Evolutionary conservation across 2,888 invertebrate species (phyloP).

Genomic region (Agrilus biguttatus): DNA sequence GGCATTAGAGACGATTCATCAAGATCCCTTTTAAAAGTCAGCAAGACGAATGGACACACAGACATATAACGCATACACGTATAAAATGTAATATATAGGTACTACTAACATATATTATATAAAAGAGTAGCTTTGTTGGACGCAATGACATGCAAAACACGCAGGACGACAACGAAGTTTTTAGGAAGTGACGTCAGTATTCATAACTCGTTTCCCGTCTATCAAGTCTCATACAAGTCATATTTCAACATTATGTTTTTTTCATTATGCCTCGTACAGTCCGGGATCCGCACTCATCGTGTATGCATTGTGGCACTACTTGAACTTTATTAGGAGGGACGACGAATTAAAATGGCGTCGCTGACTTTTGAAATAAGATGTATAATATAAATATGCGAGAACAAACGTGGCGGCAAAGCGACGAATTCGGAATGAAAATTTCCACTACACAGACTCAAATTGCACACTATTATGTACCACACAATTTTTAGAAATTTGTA

Average conservation of each 20-base stretch:
- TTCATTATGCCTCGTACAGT: slow-evolving; percentile 14
- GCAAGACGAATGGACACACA: too few relatives aligned
- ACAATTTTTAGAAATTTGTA: too few relatives aligned
- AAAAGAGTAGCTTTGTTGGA: too few relatives aligned
- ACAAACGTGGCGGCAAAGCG: slow-evolving; percentile 5
- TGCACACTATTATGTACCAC: too few relatives aligned
- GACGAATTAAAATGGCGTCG: slow-evolving; percentile 21
- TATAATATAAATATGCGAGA: slow-evolving; percentile 9
- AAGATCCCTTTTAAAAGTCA: too few relatives aligned
- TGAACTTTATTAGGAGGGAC: slow-evolving; percentile 22
- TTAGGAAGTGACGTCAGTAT: slow-evolving; percentile 12
- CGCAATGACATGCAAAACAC: slow-evolving; percentile 13
- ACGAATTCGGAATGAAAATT: too few relatives aligned
- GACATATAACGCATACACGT: too few relatives aligned
- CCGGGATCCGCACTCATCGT: slow-evolving; percentile 16
- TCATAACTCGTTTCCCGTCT: slow-evolving; percentile 17
- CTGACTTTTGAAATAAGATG: slow-evolving; percentile 12
- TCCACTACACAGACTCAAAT: too few relatives aligned
- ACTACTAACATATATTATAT: too few relatives aligned
- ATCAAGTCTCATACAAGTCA: slow-evolving; percentile 14
- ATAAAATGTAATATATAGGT: too few relatives aligned
- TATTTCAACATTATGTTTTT: slow-evolving; percentile 14
- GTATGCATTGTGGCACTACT: slow-evolving; percentile 22
- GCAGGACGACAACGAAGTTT: slow-evolving; percentile 9
- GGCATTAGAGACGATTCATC: too few relatives aligned